These are phyloP conservation scores for Cotesia typhae DNA, from an alignment of 1,140 invertebrate species.

Conservation along the genomic window DNA sequence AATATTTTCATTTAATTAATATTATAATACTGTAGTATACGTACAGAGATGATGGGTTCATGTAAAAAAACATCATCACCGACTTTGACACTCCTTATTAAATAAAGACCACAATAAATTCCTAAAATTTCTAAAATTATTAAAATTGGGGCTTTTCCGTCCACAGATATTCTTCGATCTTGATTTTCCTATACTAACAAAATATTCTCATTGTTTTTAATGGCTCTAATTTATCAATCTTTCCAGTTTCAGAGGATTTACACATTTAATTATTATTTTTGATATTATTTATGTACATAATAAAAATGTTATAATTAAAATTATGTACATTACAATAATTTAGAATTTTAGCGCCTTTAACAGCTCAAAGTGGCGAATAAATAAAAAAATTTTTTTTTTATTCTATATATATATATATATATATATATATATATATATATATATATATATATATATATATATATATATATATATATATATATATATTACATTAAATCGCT, in stretches of 20 bases:
- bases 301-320: too few species aligned
- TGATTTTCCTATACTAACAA: constrained; percentile 44
- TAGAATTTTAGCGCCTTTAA: too few species aligned
- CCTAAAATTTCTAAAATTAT: constrained; percentile 39
- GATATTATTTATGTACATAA: too few species aligned
- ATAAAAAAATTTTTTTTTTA: too few species aligned
- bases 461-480: too few species aligned
- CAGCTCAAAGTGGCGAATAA: too few species aligned
- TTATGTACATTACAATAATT: too few species aligned
- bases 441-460: too few species aligned
- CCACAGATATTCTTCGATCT: constrained; percentile 39
- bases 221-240: constrained; percentile 45
- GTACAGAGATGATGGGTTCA: constrained; percentile 10
- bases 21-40: constrained; percentile 9
- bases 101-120: constrained; percentile 56
- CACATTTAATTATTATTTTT: too few species aligned
- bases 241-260: constrained; percentile 41
- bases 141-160: constrained; percentile 46
- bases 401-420: too few species aligned
- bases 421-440: too few species aligned
- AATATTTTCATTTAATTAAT: background rate
- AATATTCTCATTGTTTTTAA: constrained; percentile 51
- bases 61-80: constrained; percentile 55
- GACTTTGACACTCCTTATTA: constrained; percentile 49
- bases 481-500: too few species aligned